Conservation (phyloP, 1,140 invertebrate species). For the Stegodyphus dumicola region DNA sequence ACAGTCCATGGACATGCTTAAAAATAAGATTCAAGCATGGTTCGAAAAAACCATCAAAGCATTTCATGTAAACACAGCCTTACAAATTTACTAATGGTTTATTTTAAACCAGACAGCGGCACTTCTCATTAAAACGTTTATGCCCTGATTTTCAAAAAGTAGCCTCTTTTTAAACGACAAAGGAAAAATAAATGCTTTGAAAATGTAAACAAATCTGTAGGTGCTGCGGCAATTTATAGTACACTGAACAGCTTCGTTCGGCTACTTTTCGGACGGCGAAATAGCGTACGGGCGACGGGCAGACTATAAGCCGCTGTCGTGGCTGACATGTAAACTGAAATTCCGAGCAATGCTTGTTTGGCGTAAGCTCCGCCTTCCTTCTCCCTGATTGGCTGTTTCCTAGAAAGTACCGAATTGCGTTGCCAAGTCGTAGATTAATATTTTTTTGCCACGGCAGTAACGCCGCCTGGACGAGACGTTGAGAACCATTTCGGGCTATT, state of each 20-base stretch:
- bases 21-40: no score
- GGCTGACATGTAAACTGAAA: conserved; percentile 59
- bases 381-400: conserved; percentile 26
- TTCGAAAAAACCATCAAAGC: no score
- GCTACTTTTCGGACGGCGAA: conserved; percentile 34
- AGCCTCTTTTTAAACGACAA: no score
- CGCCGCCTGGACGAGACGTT: conserved; percentile 23
- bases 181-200: no score
- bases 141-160: no score
- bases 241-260: background rate
- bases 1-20: no score
- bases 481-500: background rate
- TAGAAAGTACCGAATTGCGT: conserved; percentile 36
- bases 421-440: conserved; percentile 25
- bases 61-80: no score
- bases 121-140: no score
- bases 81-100: no score
- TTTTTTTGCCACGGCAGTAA: conserved; percentile 25
- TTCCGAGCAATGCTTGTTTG: conserved; percentile 37
- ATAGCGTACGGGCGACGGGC: conserved; percentile 26
- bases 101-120: no score
- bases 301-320: conserved; percentile 7
- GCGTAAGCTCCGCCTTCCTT: conserved; percentile 35
- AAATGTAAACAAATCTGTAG: no score
- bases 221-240: no score